Evolutionary conservation across 2,797 vertebrate species (phyloP).

Genomic region (Tenualosa thibaudeaui): DNA sequence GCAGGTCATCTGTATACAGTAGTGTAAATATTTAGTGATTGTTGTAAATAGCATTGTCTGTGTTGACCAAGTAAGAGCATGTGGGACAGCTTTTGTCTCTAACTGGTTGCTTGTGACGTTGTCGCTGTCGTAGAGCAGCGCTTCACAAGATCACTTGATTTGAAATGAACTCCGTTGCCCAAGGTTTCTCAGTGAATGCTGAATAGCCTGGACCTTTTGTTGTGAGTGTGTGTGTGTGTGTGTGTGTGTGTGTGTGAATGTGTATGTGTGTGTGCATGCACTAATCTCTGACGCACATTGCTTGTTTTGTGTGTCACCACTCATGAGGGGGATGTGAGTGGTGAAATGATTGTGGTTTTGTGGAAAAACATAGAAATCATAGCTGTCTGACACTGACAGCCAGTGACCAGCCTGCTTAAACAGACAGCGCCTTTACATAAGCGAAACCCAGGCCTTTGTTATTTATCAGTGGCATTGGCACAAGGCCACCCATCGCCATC

Average conservation of each 20-base stretch:
- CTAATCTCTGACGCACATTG: constrained; percentile 17
- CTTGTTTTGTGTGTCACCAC: not conserved
- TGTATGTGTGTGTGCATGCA: not conserved
- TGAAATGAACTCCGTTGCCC: not conserved
- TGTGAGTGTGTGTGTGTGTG: not conserved
- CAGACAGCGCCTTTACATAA: not conserved
- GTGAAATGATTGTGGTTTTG: not conserved
- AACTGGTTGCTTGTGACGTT: not conserved
- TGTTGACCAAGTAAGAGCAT: not conserved
- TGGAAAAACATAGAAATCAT: constrained; percentile 13
- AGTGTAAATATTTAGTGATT: not conserved
- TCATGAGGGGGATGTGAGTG: constrained; percentile 3
- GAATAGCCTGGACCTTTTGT: not conserved
- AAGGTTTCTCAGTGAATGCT: not conserved
- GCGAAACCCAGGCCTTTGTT: not conserved
- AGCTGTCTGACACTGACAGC: not conserved
- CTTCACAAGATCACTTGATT: not conserved
- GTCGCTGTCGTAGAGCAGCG: not conserved
- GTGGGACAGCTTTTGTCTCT: not conserved
- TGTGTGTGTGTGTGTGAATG: not conserved
- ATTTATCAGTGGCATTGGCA: not conserved
- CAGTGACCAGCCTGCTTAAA: not conserved
- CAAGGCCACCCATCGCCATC: not conserved
- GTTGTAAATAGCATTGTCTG: not conserved
- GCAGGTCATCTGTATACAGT: not conserved